Evolutionary conservation across 37 sponge, comb jelly and placozoan genomes (phyloP).

Genomic region (Bolinopsis microptera): DNA sequence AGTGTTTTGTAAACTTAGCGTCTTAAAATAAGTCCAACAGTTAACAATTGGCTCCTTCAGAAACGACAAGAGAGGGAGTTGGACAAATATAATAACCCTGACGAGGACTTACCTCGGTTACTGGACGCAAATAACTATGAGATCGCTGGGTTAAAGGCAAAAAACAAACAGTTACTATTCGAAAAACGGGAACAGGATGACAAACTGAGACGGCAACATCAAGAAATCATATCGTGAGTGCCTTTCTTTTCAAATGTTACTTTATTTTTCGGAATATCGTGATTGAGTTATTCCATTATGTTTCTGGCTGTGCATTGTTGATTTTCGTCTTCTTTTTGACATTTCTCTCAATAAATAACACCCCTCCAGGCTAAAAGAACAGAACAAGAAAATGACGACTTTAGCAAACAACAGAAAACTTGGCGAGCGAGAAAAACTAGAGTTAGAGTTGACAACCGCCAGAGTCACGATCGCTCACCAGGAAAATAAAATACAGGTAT

Average conservation of each 20-base stretch:
- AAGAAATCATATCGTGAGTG: constrained; percentile 57
- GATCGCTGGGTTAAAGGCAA: constrained; percentile 52
- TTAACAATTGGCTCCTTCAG: too few relatives aligned
- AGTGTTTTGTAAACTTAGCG: too few relatives aligned
- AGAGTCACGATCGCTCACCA: constrained; percentile 53
- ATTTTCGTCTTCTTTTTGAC: too few relatives aligned
- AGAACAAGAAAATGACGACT: constrained; percentile 29
- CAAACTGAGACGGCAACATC: constrained; percentile 48
- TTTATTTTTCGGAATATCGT: not conserved
- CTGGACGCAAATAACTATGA: constrained; percentile 58
- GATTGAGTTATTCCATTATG: not conserved
- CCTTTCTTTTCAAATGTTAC: not conserved
- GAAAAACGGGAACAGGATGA: constrained; percentile 45
- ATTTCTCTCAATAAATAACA: too few relatives aligned
- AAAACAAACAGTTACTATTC: constrained; percentile 52
- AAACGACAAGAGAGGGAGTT: constrained; percentile 52
- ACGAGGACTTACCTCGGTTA: constrained; percentile 37
- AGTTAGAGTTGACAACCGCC: constrained; percentile 47
- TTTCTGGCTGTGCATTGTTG: too few relatives aligned
- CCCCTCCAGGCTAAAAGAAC: constrained; percentile 4
- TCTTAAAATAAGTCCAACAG: too few relatives aligned
- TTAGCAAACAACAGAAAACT: constrained; percentile 22
- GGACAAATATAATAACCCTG: constrained; percentile 23
- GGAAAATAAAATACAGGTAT: constrained; percentile 48
- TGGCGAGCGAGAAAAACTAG: constrained; percentile 38